Base-by-base conservation (phyloP, 1,140 invertebrate species). In the Campoletis sonorensis region DNA sequence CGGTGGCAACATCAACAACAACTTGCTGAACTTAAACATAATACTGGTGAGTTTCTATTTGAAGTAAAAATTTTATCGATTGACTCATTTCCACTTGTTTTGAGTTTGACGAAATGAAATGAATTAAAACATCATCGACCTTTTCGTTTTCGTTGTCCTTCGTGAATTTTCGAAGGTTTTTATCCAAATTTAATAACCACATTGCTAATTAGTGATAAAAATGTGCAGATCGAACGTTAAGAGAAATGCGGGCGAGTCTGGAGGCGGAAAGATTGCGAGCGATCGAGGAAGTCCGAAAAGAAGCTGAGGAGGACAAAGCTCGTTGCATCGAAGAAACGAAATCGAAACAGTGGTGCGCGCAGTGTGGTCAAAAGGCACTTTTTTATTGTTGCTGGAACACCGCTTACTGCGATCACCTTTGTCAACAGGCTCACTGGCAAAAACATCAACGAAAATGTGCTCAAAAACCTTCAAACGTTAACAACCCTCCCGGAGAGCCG, bases 311-410 rank as follows among this genome's bases (percentile, higher is more conserved):
- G 7, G 95, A 97, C 73, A 93, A 94, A 70, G 87, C 94, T 81
- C 93, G 93, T 51, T 93, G 94, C n/a, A 92, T 97, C 1, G 94
- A 95, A 72, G 96, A 96, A 83, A 94, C 95, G 0, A 97, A 97
- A 90, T 94, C 93, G 49, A 97, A 97, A 89, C 96, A 97, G 87
- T 97, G 97, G 97, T 98, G 97, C 90, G 95, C 96, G 0, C 94
- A 94, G 86, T 98, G 97, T 92, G 94, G 94, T 67, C 95, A 96
- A 83, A 97, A 98, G 91, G 96, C 97, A 0, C 94, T 97, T 82
- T 97, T 97, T 88, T 98, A 97, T 91, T 98, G 97, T 87, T 98
- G 97, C 87, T 98, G 97, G 97, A 98, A 98, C 91, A 98, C 97
- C 0, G 96, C 97, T 45, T 98, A 98, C 89, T 98, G 97, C 90